Evolutionary conservation across 1,140 invertebrate genomes (phyloP), one percentile per base, ranked within the genome.

Genomic region (Diplogasteroides magnus): DNA sequence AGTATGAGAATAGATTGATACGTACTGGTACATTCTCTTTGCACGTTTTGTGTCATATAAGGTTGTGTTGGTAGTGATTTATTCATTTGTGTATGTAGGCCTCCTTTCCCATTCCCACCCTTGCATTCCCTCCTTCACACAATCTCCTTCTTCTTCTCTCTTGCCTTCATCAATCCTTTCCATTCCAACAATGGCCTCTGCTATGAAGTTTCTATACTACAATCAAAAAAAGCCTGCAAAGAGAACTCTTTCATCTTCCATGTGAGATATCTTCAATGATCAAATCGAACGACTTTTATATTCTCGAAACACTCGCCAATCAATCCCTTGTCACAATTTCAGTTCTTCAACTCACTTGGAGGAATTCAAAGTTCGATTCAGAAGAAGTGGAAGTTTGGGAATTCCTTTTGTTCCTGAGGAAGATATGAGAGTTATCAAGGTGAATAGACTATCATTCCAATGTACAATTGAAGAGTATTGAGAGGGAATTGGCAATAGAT

Each of bases 391-490:
- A 64, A 74, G 70, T 73, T 59, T 81, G 23, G 79, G 79, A 31
- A 73, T 81, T 32, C 79, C 79, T 31, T 81, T 81, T 48, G 78
- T 81, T 31, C 76, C 81, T 23, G 79, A 81, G 62, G 80, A 81
- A 56, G 80, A 81, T 58, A 63, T 77, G 15, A 59, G 63, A 48
- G 65, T 69, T n/a, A 59, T 78, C 2, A 82, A 69, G 71, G 64
- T 25, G 80, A 76, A 25, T 78, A 78, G 63, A 25, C 13, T 26
- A 61, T 61, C 23, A n/a, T 14, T 13, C 15, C 11, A 26, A n/a
- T 13, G 23, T 11, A 13, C 6, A 61, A 61, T 61, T 6, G 25
- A 61, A 26, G 11, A 23, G 23, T 13, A 11, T 48, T 11, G 19
- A 48, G 37, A 48, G 37, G 19, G 37, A 48, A 48, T 48, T 48